Evolutionary conservation across 1,140 invertebrate species (phyloP).

Genomic region (Proctacanthus coquilletti): DNA sequence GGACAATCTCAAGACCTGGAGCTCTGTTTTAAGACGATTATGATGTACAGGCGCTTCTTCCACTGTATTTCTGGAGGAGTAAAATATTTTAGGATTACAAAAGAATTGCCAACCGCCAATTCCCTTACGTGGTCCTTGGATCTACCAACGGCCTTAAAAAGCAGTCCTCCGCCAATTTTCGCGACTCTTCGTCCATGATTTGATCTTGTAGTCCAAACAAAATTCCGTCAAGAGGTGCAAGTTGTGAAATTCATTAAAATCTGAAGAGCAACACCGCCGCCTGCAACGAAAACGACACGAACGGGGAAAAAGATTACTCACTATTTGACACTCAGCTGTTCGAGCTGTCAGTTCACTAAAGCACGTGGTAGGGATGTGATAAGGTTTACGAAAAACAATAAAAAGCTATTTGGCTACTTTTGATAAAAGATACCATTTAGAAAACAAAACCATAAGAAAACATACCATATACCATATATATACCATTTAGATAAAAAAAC

Average conservation of each 20-base stretch:
- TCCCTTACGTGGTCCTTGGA: slow-evolving; percentile 34
- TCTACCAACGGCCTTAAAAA: slow-evolving; percentile 36
- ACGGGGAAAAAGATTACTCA: too few species aligned
- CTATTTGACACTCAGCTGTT: too few species aligned
- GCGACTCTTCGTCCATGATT: slow-evolving; percentile 34
- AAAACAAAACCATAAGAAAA: too few species aligned
- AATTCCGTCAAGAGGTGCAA: not conserved
- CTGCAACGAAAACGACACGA: too few species aligned
- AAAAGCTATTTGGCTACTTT: too few species aligned
- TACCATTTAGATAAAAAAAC: too few species aligned
- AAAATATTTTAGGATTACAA: not conserved
- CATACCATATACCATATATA: too few species aligned
- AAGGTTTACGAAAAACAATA: too few species aligned
- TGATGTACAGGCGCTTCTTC: slow-evolving; percentile 29
- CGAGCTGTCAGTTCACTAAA: too few species aligned
- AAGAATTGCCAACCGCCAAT: slow-evolving; percentile 12
- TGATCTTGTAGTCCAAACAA: not conserved
- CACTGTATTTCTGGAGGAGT: slow-evolving; percentile 3
- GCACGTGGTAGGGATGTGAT: too few species aligned
- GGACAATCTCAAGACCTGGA: slow-evolving; percentile 47
- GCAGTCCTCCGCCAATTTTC: slow-evolving; percentile 35
- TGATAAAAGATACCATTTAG: too few species aligned
- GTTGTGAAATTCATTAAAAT: not conserved
- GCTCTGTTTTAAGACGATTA: slow-evolving; percentile 44
- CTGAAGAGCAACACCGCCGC: not conserved